Evolutionary conservation across 2,888 invertebrate species (phyloP).

Genomic region (Camptogramma bilineatum): DNA sequence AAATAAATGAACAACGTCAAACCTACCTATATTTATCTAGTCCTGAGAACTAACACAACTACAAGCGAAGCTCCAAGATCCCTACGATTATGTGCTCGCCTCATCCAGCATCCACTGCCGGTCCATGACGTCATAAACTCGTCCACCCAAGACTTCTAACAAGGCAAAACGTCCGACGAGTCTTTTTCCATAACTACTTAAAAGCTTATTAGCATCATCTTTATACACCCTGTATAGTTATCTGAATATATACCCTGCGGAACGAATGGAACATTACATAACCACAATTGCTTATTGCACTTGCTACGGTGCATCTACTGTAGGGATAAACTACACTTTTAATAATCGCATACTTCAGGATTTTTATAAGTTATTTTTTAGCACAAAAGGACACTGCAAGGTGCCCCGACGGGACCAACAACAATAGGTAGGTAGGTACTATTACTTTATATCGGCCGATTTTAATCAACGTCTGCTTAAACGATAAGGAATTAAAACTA

Average conservation of each 20-base stretch:
- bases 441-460: slow-evolving; percentile 21
- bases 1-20: too few relatives aligned
- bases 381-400: slow-evolving; percentile 37
- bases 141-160: too few relatives aligned
- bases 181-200: too few relatives aligned
- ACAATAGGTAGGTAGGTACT: slow-evolving; percentile 5
- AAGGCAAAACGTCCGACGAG: too few relatives aligned
- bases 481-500: neutral
- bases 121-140: too few relatives aligned
- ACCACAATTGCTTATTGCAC: slow-evolving; percentile 64
- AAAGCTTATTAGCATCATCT: too few relatives aligned
- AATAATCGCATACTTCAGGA: neutral
- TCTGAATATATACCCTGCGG: slow-evolving; percentile 53
- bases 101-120: too few relatives aligned
- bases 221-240: slow-evolving; percentile 37
- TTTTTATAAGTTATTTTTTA: slow-evolving; percentile 26
- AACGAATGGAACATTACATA: slow-evolving; percentile 64
- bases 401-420: slow-evolving; percentile 29
- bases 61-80: too few relatives aligned
- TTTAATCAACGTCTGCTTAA: slow-evolving; percentile 18
- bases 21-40: too few relatives aligned
- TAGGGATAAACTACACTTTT: slow-evolving; percentile 14
- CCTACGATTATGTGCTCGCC: too few relatives aligned
- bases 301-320: slow-evolving; percentile 36
- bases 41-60: too few relatives aligned